phyloP scores from a whole-genome alignment of 2,888 invertebrate genomes.

The Strigamia crassipes region DNA sequence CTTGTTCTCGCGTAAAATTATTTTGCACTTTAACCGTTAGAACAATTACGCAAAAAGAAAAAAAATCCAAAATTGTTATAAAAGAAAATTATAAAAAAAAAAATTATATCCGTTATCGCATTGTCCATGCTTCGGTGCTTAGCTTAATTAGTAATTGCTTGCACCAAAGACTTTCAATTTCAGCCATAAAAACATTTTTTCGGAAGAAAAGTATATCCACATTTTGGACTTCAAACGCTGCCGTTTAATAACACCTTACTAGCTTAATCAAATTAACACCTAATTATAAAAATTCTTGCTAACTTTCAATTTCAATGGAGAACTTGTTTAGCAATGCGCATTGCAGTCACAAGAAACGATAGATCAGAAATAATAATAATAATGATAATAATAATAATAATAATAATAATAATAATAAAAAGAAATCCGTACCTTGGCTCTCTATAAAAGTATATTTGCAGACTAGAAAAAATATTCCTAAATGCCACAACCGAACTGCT shows the following conservation, averaged over 20 bases:
- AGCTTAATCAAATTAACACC: background rate
- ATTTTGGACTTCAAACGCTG: background rate
- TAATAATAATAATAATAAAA: background rate
- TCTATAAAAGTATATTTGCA: constrained; percentile 20
- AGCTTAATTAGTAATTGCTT: background rate
- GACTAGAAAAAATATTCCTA: constrained; percentile 38
- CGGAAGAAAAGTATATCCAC: background rate
- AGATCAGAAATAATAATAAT: background rate
- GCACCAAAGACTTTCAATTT: background rate
- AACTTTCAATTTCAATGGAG: background rate
- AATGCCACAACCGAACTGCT: constrained; percentile 28
- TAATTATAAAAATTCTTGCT: background rate
- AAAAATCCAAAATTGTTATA: background rate
- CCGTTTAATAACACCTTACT: background rate
- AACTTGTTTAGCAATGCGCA: background rate
- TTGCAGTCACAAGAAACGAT: background rate
- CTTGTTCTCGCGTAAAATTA: too few relatives aligned
- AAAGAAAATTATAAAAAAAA: background rate
- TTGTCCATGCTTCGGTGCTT: background rate
- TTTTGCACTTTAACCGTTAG: too few relatives aligned
- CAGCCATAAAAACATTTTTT: background rate
- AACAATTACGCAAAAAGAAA: background rate
- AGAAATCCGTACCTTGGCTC: constrained; percentile 13
- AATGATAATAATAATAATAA: background rate
- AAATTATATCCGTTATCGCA: constrained; percentile 26